Evolutionary conservation across 2,888 invertebrate genomes (phyloP).

Genomic region (Nebria brevicollis): DNA sequence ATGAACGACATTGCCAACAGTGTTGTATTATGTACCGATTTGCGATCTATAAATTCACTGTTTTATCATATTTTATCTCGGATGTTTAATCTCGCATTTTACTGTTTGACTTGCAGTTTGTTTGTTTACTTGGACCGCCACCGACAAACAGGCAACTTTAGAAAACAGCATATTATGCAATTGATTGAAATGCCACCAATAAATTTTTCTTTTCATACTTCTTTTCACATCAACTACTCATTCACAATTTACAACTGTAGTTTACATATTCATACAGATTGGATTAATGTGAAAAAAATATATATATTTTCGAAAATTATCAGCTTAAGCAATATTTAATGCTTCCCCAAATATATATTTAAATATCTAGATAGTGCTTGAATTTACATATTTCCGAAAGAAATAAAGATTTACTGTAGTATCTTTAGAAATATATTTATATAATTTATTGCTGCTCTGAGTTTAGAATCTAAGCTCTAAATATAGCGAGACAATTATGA

Average conservation of each 20-base stretch:
- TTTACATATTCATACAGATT: too few relatives aligned
- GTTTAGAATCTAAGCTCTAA: too few relatives aligned
- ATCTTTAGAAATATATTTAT: too few relatives aligned
- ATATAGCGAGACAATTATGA: too few relatives aligned
- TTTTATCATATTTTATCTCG: conserved; percentile 27
- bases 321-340: too few relatives aligned
- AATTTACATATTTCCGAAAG: too few relatives aligned
- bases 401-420: too few relatives aligned
- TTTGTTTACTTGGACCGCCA: conserved; percentile 8
- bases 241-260: too few relatives aligned
- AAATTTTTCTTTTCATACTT: background rate
- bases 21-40: conserved; percentile 62
- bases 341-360: too few relatives aligned
- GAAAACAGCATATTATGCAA: background rate
- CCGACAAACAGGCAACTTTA: background rate
- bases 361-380: too few relatives aligned
- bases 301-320: background rate
- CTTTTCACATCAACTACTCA: background rate
- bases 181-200: background rate
- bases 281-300: background rate
- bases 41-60: conserved; percentile 58
- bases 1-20: conserved; percentile 62
- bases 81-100: conserved; percentile 30
- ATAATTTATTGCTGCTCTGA: too few relatives aligned
- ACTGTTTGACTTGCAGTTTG: conserved; percentile 13